Conservation (phyloP, 2,888 invertebrate genomes). For the Athetis lepigone region DNA sequence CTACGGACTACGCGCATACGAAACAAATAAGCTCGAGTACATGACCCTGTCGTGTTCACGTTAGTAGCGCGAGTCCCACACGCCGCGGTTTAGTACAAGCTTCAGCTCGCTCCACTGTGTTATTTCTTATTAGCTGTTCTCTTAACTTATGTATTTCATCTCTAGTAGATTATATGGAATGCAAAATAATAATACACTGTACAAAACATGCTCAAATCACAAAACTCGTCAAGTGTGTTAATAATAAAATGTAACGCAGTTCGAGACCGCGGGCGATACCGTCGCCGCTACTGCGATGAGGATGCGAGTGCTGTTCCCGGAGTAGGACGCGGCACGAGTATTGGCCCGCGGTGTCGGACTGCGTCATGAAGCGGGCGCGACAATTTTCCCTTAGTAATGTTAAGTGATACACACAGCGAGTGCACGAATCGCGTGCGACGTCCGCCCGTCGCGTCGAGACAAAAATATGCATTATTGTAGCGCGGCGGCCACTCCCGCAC, state of each 20-base stretch:
- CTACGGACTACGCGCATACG: constrained; percentile 55
- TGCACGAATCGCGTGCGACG: constrained; percentile 62
- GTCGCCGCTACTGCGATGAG: constrained; percentile 2
- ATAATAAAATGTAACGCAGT: constrained; percentile 68
- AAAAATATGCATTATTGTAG: constrained; percentile 87
- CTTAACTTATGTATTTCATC: constrained; percentile 29
- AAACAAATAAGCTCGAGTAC: constrained; percentile 58
- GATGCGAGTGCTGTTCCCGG: no score
- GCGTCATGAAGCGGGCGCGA: constrained; percentile 79
- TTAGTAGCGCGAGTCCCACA: constrained; percentile 57
- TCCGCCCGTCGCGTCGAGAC: constrained; percentile 76
- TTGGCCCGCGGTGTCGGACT: constrained; percentile 76
- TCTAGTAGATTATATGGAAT: constrained; percentile 62
- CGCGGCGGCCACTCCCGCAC: constrained; percentile 63
- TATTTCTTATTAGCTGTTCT: constrained; percentile 42
- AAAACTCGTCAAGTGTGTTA: constrained; percentile 75
- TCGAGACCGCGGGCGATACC: constrained; percentile 73
- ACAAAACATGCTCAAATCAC: constrained; percentile 79
- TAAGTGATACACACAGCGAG: constrained; percentile 68
- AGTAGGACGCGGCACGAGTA: constrained; percentile 9
- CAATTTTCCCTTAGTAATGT: constrained; percentile 90
- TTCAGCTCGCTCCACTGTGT: constrained; percentile 43
- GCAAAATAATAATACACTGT: constrained; percentile 74
- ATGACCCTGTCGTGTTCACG: constrained; percentile 27
- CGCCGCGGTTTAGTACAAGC: constrained; percentile 61